phyloP scores from a whole-genome alignment of 1,140 invertebrate genomes.

The Alviniconcha marisindica region DNA sequence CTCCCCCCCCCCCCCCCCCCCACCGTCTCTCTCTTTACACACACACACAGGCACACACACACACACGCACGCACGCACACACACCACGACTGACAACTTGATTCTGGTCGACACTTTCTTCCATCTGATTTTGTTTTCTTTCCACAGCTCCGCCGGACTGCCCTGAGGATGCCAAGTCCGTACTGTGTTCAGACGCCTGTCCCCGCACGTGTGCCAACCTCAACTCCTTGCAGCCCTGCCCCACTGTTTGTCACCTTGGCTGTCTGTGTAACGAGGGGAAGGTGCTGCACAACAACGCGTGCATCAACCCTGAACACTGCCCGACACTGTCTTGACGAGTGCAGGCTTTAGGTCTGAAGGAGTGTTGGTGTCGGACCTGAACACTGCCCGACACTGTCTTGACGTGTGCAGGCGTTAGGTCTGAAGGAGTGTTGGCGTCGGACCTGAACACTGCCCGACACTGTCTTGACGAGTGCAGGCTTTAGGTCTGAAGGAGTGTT shows the following conservation, averaged over 20 bases:
- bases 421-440: not conserved
- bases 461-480: not conserved
- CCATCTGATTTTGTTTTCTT: not conserved
- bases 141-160: slow-evolving; percentile 54
- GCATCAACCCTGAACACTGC: slow-evolving; percentile 68
- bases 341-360: not conserved
- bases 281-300: slow-evolving; percentile 70
- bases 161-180: slow-evolving; percentile 65
- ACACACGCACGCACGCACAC: too few relatives aligned
- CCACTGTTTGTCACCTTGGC: slow-evolving; percentile 68
- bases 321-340: slow-evolving; percentile 40
- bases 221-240: slow-evolving; percentile 56
- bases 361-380: too few relatives aligned
- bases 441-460: too few relatives aligned
- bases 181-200: slow-evolving; percentile 69
- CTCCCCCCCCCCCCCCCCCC: too few relatives aligned
- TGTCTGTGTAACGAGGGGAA: slow-evolving; percentile 71
- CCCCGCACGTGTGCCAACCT: slow-evolving; percentile 68
- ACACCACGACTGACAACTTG: too few relatives aligned
- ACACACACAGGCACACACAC: too few relatives aligned
- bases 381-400: not conserved
- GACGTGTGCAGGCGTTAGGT: not conserved
- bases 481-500: not conserved
- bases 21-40: too few relatives aligned
- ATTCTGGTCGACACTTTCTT: too few relatives aligned